Base-by-base conservation (phyloP, 2,113 vertebrate genomes). In the Anser brachyrhynchus region DNA sequence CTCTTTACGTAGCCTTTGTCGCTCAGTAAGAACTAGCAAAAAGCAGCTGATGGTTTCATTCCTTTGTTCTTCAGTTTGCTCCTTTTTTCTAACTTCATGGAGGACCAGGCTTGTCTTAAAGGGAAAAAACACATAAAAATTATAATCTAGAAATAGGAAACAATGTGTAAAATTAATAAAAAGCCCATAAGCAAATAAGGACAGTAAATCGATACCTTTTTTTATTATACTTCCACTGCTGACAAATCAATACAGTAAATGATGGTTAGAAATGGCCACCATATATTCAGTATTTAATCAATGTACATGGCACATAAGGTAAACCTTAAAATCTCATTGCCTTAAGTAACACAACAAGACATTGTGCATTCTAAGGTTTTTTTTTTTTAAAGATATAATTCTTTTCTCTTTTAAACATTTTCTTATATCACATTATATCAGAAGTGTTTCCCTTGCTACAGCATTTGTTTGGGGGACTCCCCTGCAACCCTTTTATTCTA, bases 1-100 rank as follows among this genome's bases (percentile, higher is more conserved):
- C 59, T 99, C 99, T 94, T 98, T 98, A 91, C 99, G 98, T 89
- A 99, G 98, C 86, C 98, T 98, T 91, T 99, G 99, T 88, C 99
- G 98, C 74, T 99, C 98, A 11, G 96, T 98, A 94, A 99, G 98
- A n/a, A 97, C 93, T 8, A 98, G 96, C 37, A 99, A 97, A 84
- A 99, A 93, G 82, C 98, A 98, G 46, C 97, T 97, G 61, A 99
- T 95, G 89, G 98, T 98, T 84, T 98, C 98, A 21, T 96, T 98
- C 87, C 98, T 98, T 96, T 98, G 97, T 96, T 97, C 96, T 26
- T 84, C 29, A 3, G 89, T 91, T 96, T 81, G 86, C 97, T 98
- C 89, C 66, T 97, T 73, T 95, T 98, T 94, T 91, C 90, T 58
- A 87, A 98, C 79, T 97, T 98, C 98, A 49, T 17, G 74, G 61